Conservation (phyloP, 2,888 invertebrate genomes). For the Hipparchia semele region DNA sequence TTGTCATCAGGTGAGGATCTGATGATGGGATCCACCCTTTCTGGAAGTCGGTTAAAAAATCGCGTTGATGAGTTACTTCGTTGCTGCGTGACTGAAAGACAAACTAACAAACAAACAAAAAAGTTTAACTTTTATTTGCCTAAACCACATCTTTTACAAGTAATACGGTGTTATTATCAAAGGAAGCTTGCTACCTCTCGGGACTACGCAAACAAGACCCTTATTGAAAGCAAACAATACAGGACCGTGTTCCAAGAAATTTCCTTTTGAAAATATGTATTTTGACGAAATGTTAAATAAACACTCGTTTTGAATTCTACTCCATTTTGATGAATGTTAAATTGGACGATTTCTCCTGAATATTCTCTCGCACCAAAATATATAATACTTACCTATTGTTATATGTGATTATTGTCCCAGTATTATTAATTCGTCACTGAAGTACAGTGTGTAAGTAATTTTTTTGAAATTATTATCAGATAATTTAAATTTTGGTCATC, state of each 20-base stretch:
- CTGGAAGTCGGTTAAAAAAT: too few relatives aligned
- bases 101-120: too few relatives aligned
- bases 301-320: constrained; percentile 5
- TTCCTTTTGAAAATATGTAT: constrained; percentile 32
- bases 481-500: too few relatives aligned
- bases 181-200: constrained; percentile 45
- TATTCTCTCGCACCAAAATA: not conserved
- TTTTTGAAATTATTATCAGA: too few relatives aligned
- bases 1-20: too few relatives aligned
- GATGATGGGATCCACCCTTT: too few relatives aligned
- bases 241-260: constrained; percentile 48
- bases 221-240: constrained; percentile 78
- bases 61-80: too few relatives aligned
- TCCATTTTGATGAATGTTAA: not conserved
- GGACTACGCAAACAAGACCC: constrained; percentile 51
- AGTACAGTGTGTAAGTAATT: too few relatives aligned
- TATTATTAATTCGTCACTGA: not conserved
- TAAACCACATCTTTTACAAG: not conserved
- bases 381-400: too few relatives aligned
- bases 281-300: constrained; percentile 27
- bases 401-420: too few relatives aligned
- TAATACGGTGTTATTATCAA: constrained; percentile 19
- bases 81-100: too few relatives aligned
- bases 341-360: not conserved
- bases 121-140: too few relatives aligned